phyloP scores from a whole-genome alignment of 1,140 invertebrate genomes.

The Drosophila kepulauana region DNA sequence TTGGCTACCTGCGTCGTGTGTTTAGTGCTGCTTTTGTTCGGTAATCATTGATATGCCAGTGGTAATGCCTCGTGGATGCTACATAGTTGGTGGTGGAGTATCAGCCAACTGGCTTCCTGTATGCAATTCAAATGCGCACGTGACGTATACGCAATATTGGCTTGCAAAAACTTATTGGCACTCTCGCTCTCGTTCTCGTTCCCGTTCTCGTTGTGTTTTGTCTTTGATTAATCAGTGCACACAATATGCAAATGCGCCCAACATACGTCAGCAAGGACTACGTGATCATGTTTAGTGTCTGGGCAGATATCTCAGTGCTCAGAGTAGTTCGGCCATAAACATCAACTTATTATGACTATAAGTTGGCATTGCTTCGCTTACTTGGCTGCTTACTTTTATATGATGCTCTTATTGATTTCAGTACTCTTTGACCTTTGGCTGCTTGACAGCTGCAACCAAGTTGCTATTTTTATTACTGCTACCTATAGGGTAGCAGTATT shows the following conservation, averaged over 20 bases:
- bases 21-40: slow-evolving; percentile 38
- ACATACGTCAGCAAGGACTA: slow-evolving; percentile 19
- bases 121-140: slow-evolving; percentile 45
- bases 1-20: slow-evolving; percentile 45
- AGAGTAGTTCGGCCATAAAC: slow-evolving; percentile 12
- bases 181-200: neutral
- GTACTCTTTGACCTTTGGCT: neutral
- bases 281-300: slow-evolving; percentile 30
- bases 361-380: neutral
- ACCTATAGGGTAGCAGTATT: no score
- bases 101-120: slow-evolving; percentile 21
- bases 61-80: slow-evolving; percentile 8
- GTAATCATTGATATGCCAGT: slow-evolving; percentile 66
- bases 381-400: neutral
- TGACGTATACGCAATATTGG: slow-evolving; percentile 72
- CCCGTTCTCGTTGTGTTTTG: neutral
- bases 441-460: slow-evolving; percentile 9
- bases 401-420: slow-evolving; percentile 5
- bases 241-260: slow-evolving; percentile 29
- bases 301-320: neutral
- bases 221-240: slow-evolving; percentile 45
- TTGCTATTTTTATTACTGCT: neutral
- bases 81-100: neutral
- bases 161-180: slow-evolving; percentile 5
- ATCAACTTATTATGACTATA: neutral